Base-by-base conservation (phyloP, 2,888 invertebrate genomes). In the Drosophila falleni region DNA sequence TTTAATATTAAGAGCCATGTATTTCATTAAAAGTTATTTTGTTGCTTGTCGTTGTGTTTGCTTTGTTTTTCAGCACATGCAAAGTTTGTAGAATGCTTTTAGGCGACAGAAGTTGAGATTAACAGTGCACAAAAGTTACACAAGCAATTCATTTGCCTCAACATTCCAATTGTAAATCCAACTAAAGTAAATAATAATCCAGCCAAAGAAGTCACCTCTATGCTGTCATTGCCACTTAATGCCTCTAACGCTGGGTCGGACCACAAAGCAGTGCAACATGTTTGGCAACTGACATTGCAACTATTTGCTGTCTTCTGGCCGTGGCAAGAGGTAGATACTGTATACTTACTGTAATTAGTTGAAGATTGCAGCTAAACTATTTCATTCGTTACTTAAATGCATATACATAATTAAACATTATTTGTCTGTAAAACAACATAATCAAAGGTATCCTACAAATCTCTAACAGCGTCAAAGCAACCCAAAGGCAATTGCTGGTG, bases 11-110 rank as follows among this genome's bases (percentile, higher is more conserved):
- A 83, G 81, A 87, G 65, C 70, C 73, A 78, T 87, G 78, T 76
- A 75, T 86, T 86, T 86, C 88, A 86, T 86, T 86, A 86, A 86
- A 86, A 86, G 89, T 86, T 87, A 86, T 86, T 87, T 89, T 87
- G 89, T 80, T 77, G 62, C 39, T 54, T 71, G 53, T 31, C 35
- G 50, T 60, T 33, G 35, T 31, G 35, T 35, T 47, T 59, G 41
- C 37, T 51, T 41, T 51, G 42, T 10, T 44, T 15, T 31, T 41
- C 62, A 51, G 66, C 68, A 70, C 69, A 66, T 74, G 70, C 81
- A 80, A 80, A 83, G 33, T 78, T 80, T 33, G 39, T 53, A 8
- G 68, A 51, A 63, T 74, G 77, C 69, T 77, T 65, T 75, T 15
- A 37, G 71, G 74, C 87, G 80, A 59, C 73, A 72, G 60, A 53